Conservation (phyloP, 2,113 vertebrate species). For the Eira barbara region DNA sequence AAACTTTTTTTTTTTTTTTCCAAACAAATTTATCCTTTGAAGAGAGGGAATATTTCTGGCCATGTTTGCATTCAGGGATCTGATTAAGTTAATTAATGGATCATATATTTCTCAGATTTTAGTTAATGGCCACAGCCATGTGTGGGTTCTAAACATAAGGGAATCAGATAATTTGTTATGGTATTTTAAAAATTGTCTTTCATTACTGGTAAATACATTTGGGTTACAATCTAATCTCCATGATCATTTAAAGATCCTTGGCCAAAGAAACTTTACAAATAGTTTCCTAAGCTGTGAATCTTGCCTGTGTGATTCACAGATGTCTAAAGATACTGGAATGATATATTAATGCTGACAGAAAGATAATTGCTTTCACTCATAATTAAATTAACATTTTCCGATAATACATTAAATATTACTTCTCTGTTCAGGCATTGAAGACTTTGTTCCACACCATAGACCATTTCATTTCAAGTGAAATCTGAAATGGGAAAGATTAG, state of each 20-base stretch:
- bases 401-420: conserved; percentile 20
- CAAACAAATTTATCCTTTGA: background rate
- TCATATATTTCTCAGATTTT: conserved; percentile 8
- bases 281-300: background rate
- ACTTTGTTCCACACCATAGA: background rate
- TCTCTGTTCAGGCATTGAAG: background rate
- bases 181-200: conserved; percentile 5
- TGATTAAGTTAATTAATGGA: background rate
- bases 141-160: background rate
- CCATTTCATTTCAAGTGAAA: conserved; percentile 12
- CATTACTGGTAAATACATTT: conserved; percentile 14
- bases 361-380: conserved; percentile 33
- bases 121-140: background rate
- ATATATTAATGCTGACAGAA: conserved; percentile 37
- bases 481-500: background rate
- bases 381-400: conserved; percentile 43
- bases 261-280: background rate
- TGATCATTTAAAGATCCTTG: conserved; percentile 24
- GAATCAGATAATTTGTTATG: conserved; percentile 15
- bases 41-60: background rate
- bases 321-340: conserved; percentile 22
- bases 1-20: background rate
- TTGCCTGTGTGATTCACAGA: background rate
- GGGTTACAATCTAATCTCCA: background rate
- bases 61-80: background rate